Base-by-base conservation (phyloP, 53 echinoderm and acorn worm species). In the Stichopus horrens region DNA sequence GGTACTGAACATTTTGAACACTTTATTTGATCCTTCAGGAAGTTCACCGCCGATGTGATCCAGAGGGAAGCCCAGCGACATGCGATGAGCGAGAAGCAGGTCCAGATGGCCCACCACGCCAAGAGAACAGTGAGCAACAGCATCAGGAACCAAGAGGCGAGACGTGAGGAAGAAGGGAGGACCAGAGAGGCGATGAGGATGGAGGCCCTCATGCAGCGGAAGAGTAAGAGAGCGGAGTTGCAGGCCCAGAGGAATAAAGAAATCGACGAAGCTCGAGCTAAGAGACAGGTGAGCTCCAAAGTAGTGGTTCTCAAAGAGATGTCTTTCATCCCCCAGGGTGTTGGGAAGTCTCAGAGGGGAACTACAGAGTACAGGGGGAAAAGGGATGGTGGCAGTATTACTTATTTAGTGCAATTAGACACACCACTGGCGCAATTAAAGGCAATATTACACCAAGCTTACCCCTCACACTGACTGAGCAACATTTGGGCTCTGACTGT, bases 31-130 rank as follows among this genome's bases (percentile, higher is more conserved):
- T 76, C 56, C 5, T 4, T 81, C 84, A 95, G 97, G 80, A 92
- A 91, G 81, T 97, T 89, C 73, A 60, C 94, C 16, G 95, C 94
- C 1, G 97, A 95, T 63, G 92, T 97, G 14, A 90, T 88, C 51
- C 91, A 93, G 56, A 88, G 95, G 16, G 97, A 97, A 58, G 88
- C 93, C 57, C 92, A 93, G 66, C 86, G 97, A 21, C 95, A 95
- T 59, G 88, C 82, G 22, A 92, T 92, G 89, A 91, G 90, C 13
- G 92, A 95, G 57, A 91, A 87, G 19, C 95, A 97, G 65, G 58
- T 95, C 56, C 73, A 86, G 23, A 68, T 74, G 37, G 79, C 93
- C 57, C 88, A 91, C 37, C 66, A 88, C 5, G 94, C 95, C 0
- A 99, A 99, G 87, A 88, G 91, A 0, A 92, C 93, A 0, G 92